These are phyloP conservation scores for Linnaemya vulpina DNA, from an alignment of 2,888 invertebrate genomes.

Conservation along the genomic window DNA sequence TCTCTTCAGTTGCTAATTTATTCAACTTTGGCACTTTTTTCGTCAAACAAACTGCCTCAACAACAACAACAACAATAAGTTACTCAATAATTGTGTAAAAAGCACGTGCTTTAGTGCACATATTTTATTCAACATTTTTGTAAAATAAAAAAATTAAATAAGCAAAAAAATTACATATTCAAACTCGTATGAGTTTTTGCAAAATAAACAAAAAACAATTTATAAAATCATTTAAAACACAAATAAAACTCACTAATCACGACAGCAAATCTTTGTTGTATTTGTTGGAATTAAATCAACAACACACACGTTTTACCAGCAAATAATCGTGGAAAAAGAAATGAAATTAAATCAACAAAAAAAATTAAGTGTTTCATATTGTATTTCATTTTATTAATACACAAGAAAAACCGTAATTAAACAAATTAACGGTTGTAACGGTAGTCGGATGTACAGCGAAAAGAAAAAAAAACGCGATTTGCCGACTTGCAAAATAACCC, in stretches of 20 bases:
- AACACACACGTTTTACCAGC: slow-evolving; percentile 23
- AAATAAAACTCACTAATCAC: slow-evolving; percentile 32
- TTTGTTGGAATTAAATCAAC: slow-evolving; percentile 4
- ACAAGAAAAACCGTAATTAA: not conserved
- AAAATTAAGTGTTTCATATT: not conserved
- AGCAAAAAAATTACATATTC: too few species aligned
- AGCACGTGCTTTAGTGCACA: slow-evolving; percentile 61
- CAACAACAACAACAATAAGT: slow-evolving; percentile 9
- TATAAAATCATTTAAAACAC: slow-evolving; percentile 9
- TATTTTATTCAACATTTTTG: slow-evolving; percentile 17
- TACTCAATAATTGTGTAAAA: slow-evolving; percentile 49
- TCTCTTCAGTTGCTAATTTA: slow-evolving; percentile 36
- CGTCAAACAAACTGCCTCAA: not conserved
- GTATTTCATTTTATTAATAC: not conserved
- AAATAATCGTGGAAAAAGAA: not conserved
- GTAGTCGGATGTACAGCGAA: not conserved
- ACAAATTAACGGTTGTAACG: not conserved
- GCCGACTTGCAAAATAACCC: too few species aligned
- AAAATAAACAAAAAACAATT: slow-evolving; percentile 1
- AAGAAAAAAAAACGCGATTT: too few species aligned
- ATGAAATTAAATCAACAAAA: not conserved
- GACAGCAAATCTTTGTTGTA: slow-evolving; percentile 23
- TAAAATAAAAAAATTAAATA: slow-evolving; percentile 3
- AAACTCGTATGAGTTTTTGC: slow-evolving; percentile 11
- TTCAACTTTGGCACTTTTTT: slow-evolving; percentile 57